These are phyloP conservation scores for Leptocoma aspasia DNA, from an alignment of 2,113 vertebrate genomes.

Conservation along the genomic window DNA sequence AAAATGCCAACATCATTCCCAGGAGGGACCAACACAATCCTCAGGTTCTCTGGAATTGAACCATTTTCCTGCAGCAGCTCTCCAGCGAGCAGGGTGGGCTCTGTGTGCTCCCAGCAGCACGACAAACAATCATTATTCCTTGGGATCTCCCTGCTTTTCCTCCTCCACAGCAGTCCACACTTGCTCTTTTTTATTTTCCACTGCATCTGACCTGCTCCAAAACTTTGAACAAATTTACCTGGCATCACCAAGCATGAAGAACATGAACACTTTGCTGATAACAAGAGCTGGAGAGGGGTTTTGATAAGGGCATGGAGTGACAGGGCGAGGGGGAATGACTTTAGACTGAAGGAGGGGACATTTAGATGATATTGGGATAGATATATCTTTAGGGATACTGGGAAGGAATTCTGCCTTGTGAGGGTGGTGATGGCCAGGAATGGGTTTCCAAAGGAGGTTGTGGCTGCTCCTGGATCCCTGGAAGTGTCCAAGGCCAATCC, in stretches of 20 bases:
- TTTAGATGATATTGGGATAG: no score
- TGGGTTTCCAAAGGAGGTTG: neutral
- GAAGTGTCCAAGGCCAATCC: neutral
- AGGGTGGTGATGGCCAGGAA: neutral
- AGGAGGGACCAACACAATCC: neutral
- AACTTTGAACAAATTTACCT: neutral
- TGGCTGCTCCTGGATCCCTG: neutral
- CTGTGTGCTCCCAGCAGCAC: neutral
- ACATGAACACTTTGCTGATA: neutral
- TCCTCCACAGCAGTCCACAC: neutral
- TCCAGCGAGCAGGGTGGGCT: neutral
- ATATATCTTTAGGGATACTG: no score
- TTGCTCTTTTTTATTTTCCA: neutral
- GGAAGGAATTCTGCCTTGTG: rapidly evolving
- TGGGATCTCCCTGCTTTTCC: neutral
- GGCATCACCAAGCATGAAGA: neutral
- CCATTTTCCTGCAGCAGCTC: neutral
- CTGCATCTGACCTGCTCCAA: neutral
- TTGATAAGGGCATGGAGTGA: neutral
- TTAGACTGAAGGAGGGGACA: neutral
- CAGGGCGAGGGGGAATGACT: neutral
- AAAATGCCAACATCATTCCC: rapidly evolving
- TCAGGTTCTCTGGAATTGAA: rapidly evolving
- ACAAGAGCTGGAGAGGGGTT: neutral
- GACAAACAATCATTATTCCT: neutral